Evolutionary conservation across 1,140 invertebrate species (phyloP), one percentile per base, ranked within the genome.

Genomic region (Frieseomelitta varia): DNA sequence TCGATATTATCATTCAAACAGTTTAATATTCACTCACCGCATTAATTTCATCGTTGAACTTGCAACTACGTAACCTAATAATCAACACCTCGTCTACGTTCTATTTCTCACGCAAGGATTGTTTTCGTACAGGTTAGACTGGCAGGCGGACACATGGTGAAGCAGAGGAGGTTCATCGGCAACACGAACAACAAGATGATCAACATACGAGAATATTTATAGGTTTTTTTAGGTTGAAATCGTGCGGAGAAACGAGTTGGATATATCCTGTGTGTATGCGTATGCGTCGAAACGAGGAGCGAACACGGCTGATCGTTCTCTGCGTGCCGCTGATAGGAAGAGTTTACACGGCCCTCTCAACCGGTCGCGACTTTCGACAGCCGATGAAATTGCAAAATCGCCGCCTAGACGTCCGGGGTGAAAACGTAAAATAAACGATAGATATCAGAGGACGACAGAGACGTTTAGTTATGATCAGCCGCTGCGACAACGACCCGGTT

Each of bases 111-210:
- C 47, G 6, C 1, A 51, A 19, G 24, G 1, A n/a, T 72, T 72
- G 2, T 58, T 11, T 56, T 14, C 1, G 17, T 17, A 56, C 87
- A 94, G 93, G 88, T 92, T 93, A 91, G 92, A 86, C 93, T 90
- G 88, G 85, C 89, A 85, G 86, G 86, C 47, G 92, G 93, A 74
- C 93, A 92, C 86, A 93, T 93, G 92, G 91, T 93, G 90, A 94
- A 94, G 90, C 93, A 93, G 90, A 93, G 93, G 87, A 86, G 93
- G 80, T 93, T 94, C 81, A 94, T 93, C 81, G 93, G 92, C 8
- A 94, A 94, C 71, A 93, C 93, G 58, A 93, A 94, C 34, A 94
- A 93, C 88, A 93, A 93, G 87, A 94, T 93, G 93, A 94, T 94
- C 88, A 94, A 93, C 90, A 93, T 93, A 92, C 89, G 93, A 85